phyloP scores from a whole-genome alignment of 2,888 invertebrate genomes.

The Crepidodera aurea region DNA sequence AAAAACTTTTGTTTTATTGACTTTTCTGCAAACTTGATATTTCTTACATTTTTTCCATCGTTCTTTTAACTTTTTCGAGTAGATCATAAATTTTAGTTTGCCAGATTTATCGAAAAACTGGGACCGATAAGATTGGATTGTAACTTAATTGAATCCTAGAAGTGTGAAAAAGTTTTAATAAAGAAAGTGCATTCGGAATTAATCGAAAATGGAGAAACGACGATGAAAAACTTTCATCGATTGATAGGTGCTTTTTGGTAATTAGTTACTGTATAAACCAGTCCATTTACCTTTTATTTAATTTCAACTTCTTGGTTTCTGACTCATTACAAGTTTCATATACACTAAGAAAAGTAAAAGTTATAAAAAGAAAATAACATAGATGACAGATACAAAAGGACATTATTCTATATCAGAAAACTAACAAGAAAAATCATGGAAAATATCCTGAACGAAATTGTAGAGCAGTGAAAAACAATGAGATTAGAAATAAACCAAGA shows the following conservation, averaged over 20 bases:
- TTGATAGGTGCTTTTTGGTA: conserved; percentile 26
- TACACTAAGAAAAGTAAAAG: background rate
- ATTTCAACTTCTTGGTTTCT: background rate
- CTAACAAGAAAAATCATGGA: too few relatives aligned
- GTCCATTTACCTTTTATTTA: conserved; percentile 2
- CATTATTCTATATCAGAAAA: too few relatives aligned
- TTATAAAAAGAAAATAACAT: too few relatives aligned
- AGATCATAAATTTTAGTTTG: conserved; percentile 26
- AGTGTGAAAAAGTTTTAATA: conserved; percentile 29
- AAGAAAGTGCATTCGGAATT: conserved; percentile 28
- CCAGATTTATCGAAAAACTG: conserved; percentile 21
- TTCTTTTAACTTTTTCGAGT: conserved; percentile 17
- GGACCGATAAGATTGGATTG: conserved; percentile 20
- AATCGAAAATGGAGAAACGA: conserved; percentile 10
- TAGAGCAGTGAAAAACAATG: too few relatives aligned
- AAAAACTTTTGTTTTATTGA: conserved; percentile 23
- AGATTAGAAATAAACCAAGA: too few relatives aligned
- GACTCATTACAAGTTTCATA: background rate
- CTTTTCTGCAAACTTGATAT: conserved; percentile 14
- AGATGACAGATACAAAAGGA: too few relatives aligned
- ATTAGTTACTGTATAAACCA: conserved; percentile 16
- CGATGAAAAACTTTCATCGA: conserved; percentile 9
- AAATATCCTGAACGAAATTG: too few relatives aligned
- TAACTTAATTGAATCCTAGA: conserved; percentile 20
- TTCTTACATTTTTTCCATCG: background rate